Base-by-base conservation (phyloP, 2,888 invertebrate genomes). In the Trichacis sp. region DNA sequence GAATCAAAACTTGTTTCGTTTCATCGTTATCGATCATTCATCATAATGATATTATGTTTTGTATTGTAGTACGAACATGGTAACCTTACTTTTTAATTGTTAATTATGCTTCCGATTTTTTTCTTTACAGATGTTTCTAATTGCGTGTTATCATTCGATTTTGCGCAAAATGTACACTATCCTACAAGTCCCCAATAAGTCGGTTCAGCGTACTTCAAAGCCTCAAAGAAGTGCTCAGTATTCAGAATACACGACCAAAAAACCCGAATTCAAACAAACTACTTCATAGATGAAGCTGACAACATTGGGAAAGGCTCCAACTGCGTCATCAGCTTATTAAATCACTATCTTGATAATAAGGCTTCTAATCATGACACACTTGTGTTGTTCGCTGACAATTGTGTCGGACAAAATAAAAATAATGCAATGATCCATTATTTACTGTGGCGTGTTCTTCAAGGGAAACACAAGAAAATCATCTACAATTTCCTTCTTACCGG, bases 351-450 rank as follows among this genome's bases (percentile, higher is more conserved):
- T 15, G n/a, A 33, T 5, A 33, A 33, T 9, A n/a, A 5, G 2
- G 8, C 11, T 11, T 11, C 14, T 29, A n/a, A n/a, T n/a, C n/a
- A n/a, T n/a, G 49, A 49, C 3, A 30, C 20, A 3, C 12, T 33
- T 49, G 30, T 49, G 30, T 17, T 49, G 12, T 49, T 49, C 18
- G 14, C 33, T 11, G 49, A 49, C 19, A 49, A 49, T 30, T 49
- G 49, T 33, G 49, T 49, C 5, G 49, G 30, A n/a, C 49, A 49
- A n/a, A 49, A 49, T 29, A 49, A 29, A 49, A 49, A 49, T 11
- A 49, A 49, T 14, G 12, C 29, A 4, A 36, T 49, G 36, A 5
- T 49, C 12, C 12, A 49, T 14, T 30, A 49, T 33, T 12, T 30
- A n/a, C n/a, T 30, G 33, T 49, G 49, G 49, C 49, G 49, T 8